These are phyloP conservation scores for Chrysina gloriosa DNA, from an alignment of 2,888 invertebrate genomes.

Conservation along the genomic window DNA sequence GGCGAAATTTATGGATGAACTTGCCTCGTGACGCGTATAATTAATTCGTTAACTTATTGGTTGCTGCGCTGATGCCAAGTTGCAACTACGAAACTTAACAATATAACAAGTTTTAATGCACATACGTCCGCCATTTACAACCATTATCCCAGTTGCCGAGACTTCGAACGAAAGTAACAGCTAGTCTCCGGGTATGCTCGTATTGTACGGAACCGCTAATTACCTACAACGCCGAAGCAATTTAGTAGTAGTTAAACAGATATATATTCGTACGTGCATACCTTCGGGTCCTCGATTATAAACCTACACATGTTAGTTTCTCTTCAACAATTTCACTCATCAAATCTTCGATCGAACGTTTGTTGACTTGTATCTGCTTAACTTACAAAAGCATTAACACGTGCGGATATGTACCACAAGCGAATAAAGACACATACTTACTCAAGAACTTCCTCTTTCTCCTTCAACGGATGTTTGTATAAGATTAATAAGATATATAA, in stretches of 20 bases:
- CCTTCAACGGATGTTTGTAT: neutral
- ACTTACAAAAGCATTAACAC: too few relatives aligned
- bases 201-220: neutral
- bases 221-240: too few relatives aligned
- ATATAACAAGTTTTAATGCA: neutral
- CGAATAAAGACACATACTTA: neutral
- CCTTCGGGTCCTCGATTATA: too few relatives aligned
- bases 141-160: neutral
- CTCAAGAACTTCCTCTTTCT: neutral
- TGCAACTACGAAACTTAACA: constrained; percentile 7
- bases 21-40: constrained; percentile 23
- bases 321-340: too few relatives aligned
- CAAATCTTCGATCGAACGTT: too few relatives aligned
- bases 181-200: neutral
- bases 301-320: too few relatives aligned
- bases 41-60: constrained; percentile 32
- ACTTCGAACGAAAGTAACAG: neutral
- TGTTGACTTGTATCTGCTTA: too few relatives aligned
- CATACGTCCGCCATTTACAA: neutral
- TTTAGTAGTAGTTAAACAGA: too few relatives aligned
- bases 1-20: constrained; percentile 29
- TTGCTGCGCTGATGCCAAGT: neutral
- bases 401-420: too few relatives aligned
- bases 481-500: constrained; percentile 13
- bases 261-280: too few relatives aligned